Evolutionary conservation across 1,140 invertebrate genomes (phyloP).

Genomic region (Neodiprion lecontei): DNA sequence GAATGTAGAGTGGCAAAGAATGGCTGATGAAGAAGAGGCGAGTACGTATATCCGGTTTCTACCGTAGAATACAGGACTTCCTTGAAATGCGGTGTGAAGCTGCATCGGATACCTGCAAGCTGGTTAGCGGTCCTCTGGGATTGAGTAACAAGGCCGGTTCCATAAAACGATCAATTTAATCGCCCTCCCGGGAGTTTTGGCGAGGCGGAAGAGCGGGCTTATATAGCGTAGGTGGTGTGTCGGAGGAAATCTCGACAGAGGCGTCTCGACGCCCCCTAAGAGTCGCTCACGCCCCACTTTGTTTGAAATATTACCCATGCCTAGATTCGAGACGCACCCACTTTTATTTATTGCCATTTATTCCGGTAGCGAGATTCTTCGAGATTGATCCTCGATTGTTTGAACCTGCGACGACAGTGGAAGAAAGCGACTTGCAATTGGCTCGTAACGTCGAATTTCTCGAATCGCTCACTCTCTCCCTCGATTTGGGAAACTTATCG

Average conservation of each 20-base stretch:
- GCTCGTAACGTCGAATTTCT: no score
- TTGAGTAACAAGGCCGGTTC: slow-evolving; percentile 37
- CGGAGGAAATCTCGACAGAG: background rate
- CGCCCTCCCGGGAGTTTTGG: slow-evolving; percentile 27
- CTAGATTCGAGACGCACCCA: slow-evolving; percentile 30
- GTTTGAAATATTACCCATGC: slow-evolving; percentile 40
- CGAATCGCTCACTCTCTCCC: no score
- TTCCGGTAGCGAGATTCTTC: slow-evolving; percentile 37
- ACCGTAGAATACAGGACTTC: no score
- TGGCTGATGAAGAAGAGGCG: no score
- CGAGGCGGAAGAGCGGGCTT: background rate
- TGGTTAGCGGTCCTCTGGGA: background rate
- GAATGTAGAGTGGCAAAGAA: no score
- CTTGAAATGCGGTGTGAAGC: no score
- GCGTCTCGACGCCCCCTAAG: slow-evolving; percentile 7
- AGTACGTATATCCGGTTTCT: no score
- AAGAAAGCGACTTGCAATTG: no score
- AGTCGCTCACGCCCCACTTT: slow-evolving; percentile 29
- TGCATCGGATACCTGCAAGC: background rate
- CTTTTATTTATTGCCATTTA: slow-evolving; percentile 34
- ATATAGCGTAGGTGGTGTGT: background rate
- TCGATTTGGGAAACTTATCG: no score
- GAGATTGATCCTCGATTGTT: background rate
- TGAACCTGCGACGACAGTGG: no score
- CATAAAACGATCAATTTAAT: slow-evolving; percentile 48